Base-by-base conservation (phyloP, 2,888 invertebrate genomes). In the Panopea generosa region DNA sequence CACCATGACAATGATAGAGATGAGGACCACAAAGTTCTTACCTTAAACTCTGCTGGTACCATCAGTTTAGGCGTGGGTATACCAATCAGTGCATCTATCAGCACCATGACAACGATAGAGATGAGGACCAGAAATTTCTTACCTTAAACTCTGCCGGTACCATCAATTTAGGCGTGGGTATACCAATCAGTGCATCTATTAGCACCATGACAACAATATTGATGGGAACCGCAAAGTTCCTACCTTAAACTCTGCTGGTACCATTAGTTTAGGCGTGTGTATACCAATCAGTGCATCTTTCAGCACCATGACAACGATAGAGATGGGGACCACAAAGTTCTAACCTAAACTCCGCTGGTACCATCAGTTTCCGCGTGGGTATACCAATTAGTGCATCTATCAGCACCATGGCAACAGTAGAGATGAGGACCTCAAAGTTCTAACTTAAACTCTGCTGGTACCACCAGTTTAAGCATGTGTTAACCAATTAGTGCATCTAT, bases 221-320 rank as follows among this genome's bases (percentile, higher is more conserved):
- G 89, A 99, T 97, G 84, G 99, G 96, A 0, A 99, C 99, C 40
- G 99, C 97, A 93, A 99, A 99, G 92, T 99, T n/a, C n/a, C n/a
- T n/a, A n/a, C n/a, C n/a, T n/a, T n/a, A n/a, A n/a, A n/a, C n/a
- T n/a, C n/a, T n/a, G n/a, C n/a, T n/a, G n/a, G n/a, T n/a, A n/a
- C n/a, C n/a, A n/a, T n/a, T n/a, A n/a, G n/a, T n/a, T n/a, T n/a
- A n/a, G n/a, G n/a, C n/a, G n/a, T n/a, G n/a, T n/a, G n/a, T n/a
- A n/a, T n/a, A n/a, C n/a, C n/a, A n/a, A n/a, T n/a, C n/a, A n/a
- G n/a, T n/a, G n/a, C n/a, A n/a, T n/a, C n/a, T n/a, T n/a, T n/a
- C n/a, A n/a, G n/a, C n/a, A n/a, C n/a, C n/a, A n/a, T n/a, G n/a
- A n/a, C n/a, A n/a, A n/a, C n/a, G n/a, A n/a, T n/a, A n/a, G n/a